phyloP scores from a whole-genome alignment of 2,113 vertebrate genomes.

The Fulmarus glacialis region DNA sequence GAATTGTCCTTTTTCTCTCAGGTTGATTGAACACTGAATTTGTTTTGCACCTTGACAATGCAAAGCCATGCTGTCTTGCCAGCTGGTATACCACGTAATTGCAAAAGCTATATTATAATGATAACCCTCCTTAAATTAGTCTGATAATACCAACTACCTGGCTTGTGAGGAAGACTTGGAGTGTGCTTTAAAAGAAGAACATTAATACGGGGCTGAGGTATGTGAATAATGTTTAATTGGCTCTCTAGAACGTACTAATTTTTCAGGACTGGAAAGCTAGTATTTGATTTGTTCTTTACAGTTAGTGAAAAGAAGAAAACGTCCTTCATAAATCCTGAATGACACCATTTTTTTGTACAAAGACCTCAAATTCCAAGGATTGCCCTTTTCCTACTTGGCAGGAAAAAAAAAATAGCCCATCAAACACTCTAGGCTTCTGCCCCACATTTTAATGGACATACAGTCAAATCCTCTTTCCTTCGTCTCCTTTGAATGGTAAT shows the following conservation, averaged over 20 bases:
- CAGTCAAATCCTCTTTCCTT: background rate
- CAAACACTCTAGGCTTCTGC: background rate
- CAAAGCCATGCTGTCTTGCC: slow-evolving; percentile 69
- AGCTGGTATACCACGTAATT: slow-evolving; percentile 69
- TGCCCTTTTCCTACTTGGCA: slow-evolving; percentile 3
- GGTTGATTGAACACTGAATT: slow-evolving; percentile 77
- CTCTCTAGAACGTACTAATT: slow-evolving; percentile 69
- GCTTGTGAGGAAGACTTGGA: slow-evolving; percentile 30
- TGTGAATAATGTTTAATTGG: slow-evolving; percentile 67
- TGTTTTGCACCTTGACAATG: slow-evolving; percentile 74
- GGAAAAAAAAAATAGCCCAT: background rate
- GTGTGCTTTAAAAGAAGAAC: slow-evolving; percentile 50
- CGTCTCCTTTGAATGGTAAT: background rate
- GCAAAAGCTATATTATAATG: slow-evolving; percentile 71
- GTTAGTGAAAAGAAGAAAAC: slow-evolving; percentile 40
- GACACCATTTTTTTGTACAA: slow-evolving; percentile 35
- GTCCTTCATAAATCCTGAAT: slow-evolving; percentile 61
- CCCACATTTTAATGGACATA: background rate
- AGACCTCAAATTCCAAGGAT: slow-evolving; percentile 20
- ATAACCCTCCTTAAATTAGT: slow-evolving; percentile 69
- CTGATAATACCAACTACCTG: slow-evolving; percentile 61
- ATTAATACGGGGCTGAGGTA: slow-evolving; percentile 58
- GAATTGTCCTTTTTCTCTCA: slow-evolving; percentile 78
- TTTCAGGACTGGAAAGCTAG: slow-evolving; percentile 67
- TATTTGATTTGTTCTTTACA: slow-evolving; percentile 69